phyloP scores from a whole-genome alignment of 2,888 invertebrate species.

The Quadroppia sp. region DNA sequence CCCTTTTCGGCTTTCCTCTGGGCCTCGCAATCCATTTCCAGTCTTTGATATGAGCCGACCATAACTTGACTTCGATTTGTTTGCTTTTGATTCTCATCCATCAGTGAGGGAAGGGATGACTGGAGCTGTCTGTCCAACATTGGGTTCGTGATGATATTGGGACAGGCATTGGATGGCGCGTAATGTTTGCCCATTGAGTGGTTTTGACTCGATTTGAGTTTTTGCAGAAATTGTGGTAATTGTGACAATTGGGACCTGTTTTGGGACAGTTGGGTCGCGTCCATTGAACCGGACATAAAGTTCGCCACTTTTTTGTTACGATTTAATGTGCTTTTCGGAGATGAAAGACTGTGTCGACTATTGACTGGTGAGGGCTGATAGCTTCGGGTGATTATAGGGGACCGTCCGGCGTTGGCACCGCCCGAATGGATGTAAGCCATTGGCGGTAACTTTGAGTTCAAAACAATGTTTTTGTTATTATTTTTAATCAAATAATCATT shows the following conservation, averaged over 20 bases:
- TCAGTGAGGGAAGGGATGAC: conserved; percentile 55
- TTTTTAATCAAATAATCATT: background rate
- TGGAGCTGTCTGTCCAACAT: conserved; percentile 57
- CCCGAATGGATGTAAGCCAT: conserved; percentile 34
- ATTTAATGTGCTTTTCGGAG: conserved; percentile 46
- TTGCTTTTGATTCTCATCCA: conserved; percentile 48
- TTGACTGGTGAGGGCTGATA: conserved; percentile 46
- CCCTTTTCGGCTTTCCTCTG: background rate
- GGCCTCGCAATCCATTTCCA: conserved; percentile 7
- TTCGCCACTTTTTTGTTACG: conserved; percentile 37
- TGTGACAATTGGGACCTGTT: conserved; percentile 31
- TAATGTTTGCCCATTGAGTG: conserved; percentile 32
- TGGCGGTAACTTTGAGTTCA: conserved; percentile 17
- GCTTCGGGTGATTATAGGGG: conserved; percentile 44
- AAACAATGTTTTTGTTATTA: no score
- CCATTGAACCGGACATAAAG: conserved; percentile 19
- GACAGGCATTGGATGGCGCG: conserved; percentile 31
- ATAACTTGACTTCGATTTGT: conserved; percentile 18
- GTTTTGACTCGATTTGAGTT: conserved; percentile 6
- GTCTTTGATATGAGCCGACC: conserved; percentile 21
- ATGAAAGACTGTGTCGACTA: conserved; percentile 45
- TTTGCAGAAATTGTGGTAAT: conserved; percentile 33
- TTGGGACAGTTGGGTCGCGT: background rate
- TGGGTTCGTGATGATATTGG: conserved; percentile 47
- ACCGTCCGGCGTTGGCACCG: conserved; percentile 36